Base-by-base conservation (phyloP, 2,797 vertebrate species). In the Centroberyx gerrardi region DNA sequence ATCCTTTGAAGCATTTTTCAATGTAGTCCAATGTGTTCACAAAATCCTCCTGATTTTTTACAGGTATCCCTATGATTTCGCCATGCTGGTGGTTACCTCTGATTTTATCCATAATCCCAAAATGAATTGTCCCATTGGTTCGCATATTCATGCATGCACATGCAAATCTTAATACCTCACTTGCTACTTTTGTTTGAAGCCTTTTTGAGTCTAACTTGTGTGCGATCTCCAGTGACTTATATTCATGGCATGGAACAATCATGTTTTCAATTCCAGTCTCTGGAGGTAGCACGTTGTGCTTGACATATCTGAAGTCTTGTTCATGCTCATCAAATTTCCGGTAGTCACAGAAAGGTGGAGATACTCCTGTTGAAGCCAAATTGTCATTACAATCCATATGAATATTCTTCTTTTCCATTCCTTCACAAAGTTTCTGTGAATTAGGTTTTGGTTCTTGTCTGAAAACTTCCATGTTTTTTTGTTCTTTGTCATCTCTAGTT, bases 121-220 rank as follows among this genome's bases (percentile, higher is more conserved):
- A 95, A 48, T 95, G 94, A 67, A 96, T 95, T 68, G 95, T 96
- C 42, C 95, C 95, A 0, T 96, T 96, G 44, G 93, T 89, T 42
- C 95, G 90, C 61, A 93, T 83, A 68, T 96, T 96, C 93, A 95
- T 93, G 81, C 95, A 96, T 36, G 91, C 95, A 0, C 92, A 91
- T 51, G 90, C 94, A 82, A 95, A 96, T 80, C 76, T 62, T 17
- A 96, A 12, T 0, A 96, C 84, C 75, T 96, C 95, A 2, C 2
- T 62, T 61, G 94, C 92, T 78, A 95, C 92, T 76, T 96, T 95
- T 0, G 82, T 53, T 70, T 95, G 0, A 6, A 94, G 0, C 13
- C 3, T 88, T 0, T 8, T 4, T 63, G 51, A 87, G 0, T 87
- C 83, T 40, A 94, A 75, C 12, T 63, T 84, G 63, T 92, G 46